Base-by-base conservation (phyloP, 2,113 vertebrate genomes). In the Nyctibius bracteatus region DNA sequence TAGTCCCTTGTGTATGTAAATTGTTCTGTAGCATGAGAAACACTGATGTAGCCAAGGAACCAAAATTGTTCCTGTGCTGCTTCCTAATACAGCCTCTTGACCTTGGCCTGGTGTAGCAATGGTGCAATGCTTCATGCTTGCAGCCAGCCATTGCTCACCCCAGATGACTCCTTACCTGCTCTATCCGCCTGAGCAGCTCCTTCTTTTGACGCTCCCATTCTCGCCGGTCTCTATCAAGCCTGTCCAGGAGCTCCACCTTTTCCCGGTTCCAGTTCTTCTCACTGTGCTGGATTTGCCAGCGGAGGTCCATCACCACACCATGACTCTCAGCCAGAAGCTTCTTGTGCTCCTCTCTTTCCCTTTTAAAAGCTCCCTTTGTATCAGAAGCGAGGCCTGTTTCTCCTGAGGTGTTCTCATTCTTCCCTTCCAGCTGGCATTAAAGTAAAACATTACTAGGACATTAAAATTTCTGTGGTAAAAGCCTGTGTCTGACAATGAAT, bases 201-300 rank as follows among this genome's bases (percentile, higher is more conserved):
- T 98, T 98, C 96, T 98, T 98, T 46, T 98, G 98, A 59, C 88
- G 94, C 31, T 99, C 99, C 99, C 99, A 99, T 37, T 99, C 99
- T 90, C 98, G 98, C 7, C 98, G 97, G 61, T 99, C 99, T 39
- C 94, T 97, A 63, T 99, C 98, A 9, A 99, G 98, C 57, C 96
- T 97, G 80, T 99, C 99, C 30, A 99, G 96, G 20, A 99, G 98
- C 55, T 99, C 99, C 23, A 95, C 92, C 86, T 98, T 98, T 94
- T 99, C 99, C 2, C 98, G 97, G 80, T 98, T 98, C 99, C 99
- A 99, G 93, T 98, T 98, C 96, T 98, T 99, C 97, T 99, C 99
- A 1, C 97, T 98, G 73, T 99, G 99, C 94, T 99, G 99, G 79
- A 99, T 98, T 97, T 99, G 99, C 99, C 99, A 99, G 94, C 98